Conservation (phyloP, 2,888 invertebrate genomes). For the Leptopilina syphax region DNA sequence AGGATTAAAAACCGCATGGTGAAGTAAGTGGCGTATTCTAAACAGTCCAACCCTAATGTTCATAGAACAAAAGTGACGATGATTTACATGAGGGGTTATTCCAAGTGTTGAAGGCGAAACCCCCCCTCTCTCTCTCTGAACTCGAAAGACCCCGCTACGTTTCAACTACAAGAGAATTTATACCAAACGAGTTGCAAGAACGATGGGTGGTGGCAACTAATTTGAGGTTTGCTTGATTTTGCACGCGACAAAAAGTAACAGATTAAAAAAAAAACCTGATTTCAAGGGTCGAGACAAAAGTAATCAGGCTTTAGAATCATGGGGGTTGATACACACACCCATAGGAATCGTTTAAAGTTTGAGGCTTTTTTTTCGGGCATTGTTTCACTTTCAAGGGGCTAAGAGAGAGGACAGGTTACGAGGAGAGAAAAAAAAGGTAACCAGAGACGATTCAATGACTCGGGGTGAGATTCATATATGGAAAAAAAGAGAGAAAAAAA, state of each 20-base stretch:
- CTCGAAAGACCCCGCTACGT: neutral
- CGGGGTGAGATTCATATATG: constrained; percentile 1
- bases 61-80: constrained; percentile 40
- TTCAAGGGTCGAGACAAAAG: constrained; percentile 52
- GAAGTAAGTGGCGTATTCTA: constrained; percentile 37
- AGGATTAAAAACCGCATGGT: constrained; percentile 36
- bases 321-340: constrained; percentile 48
- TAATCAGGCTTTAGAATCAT: constrained; percentile 50
- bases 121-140: neutral
- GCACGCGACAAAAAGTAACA: constrained; percentile 63
- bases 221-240: constrained; percentile 72
- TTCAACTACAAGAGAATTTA: constrained; percentile 28
- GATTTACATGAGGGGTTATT: constrained; percentile 36
- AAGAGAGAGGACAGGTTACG: constrained; percentile 20
- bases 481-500: neutral
- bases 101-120: constrained; percentile 28
- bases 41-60: constrained; percentile 29
- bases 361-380: constrained; percentile 17
- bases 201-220: constrained; percentile 61
- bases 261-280: constrained; percentile 58
- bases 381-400: constrained; percentile 37
- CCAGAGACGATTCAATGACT: constrained; percentile 27
- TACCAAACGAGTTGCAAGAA: constrained; percentile 35
- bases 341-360: constrained; percentile 48
- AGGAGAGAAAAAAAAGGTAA: constrained; percentile 13